These are phyloP conservation scores for Chirona hameri DNA, from an alignment of 2,888 invertebrate genomes.

Conservation along the genomic window DNA sequence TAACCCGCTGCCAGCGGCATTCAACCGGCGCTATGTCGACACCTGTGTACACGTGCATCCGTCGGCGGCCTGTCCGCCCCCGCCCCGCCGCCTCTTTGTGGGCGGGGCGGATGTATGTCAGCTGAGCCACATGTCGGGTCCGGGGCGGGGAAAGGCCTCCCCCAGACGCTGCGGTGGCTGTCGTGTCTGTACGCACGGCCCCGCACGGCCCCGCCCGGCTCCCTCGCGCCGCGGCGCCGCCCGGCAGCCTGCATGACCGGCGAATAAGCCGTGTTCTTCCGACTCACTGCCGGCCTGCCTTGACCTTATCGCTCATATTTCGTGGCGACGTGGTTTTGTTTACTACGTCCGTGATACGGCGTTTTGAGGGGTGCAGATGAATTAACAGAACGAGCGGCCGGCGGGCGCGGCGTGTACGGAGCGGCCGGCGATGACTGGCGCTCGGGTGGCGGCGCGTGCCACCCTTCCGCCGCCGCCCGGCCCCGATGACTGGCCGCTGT, in stretches of 20 bases:
- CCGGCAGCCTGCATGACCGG: conserved; percentile 7
- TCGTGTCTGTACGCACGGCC: no score
- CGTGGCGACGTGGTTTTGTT: not conserved
- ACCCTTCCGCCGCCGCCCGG: not conserved
- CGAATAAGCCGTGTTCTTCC: not conserved
- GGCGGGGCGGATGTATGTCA: no score
- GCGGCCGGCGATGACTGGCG: conserved; percentile 43
- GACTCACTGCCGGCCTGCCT: conserved; percentile 23
- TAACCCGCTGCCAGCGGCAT: not conserved
- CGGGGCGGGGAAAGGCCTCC: no score
- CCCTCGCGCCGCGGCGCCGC: not conserved
- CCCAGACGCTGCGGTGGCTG: no score
- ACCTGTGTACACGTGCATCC: not conserved
- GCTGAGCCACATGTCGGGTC: no score
- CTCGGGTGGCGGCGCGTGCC: no score
- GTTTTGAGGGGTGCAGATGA: conserved; percentile 25
- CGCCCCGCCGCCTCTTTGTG: no score
- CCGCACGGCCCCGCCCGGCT: not conserved
- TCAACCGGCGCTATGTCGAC: not conserved
- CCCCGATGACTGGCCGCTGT: not conserved
- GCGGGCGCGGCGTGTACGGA: conserved; percentile 22
- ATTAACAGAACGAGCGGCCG: conserved; percentile 5
- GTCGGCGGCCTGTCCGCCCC: not conserved
- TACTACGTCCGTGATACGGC: conserved; percentile 26
- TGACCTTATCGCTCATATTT: conserved; percentile 25